Evolutionary conservation across 1,140 invertebrate species (phyloP).

Genomic region (Metopolophium dirhodum): DNA sequence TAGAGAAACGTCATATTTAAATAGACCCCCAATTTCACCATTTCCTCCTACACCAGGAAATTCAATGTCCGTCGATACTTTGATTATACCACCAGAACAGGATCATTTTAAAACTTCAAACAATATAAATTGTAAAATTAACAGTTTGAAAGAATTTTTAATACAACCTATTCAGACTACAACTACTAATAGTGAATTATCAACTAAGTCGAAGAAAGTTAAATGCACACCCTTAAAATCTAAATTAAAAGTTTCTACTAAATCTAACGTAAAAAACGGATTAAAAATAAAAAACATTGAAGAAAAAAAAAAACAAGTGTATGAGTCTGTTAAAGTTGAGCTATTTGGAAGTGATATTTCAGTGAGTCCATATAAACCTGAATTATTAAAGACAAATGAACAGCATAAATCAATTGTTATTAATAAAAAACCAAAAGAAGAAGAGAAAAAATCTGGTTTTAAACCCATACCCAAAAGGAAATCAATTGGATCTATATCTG

Average conservation of each 20-base stretch:
- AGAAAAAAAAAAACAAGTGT: conserved; percentile 42
- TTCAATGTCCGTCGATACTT: conserved; percentile 45
- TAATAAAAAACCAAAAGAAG: conserved; percentile 25
- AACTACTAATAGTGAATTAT: not conserved
- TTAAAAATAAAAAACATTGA: not conserved
- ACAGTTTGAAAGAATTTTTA: not conserved
- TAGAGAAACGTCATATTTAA: conserved; percentile 49
- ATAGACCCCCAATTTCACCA: conserved; percentile 47
- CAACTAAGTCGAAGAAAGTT: not conserved
- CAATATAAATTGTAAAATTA: not conserved
- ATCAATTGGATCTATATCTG: not conserved
- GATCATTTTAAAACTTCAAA: not conserved
- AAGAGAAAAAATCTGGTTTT: conserved; percentile 35
- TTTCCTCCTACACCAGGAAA: conserved; percentile 52
- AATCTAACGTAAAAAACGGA: not conserved
- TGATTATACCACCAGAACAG: not conserved
- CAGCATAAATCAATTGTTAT: not conserved
- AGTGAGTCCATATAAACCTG: conserved; percentile 3
- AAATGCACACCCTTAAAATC: not conserved
- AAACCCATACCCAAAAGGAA: conserved; percentile 27
- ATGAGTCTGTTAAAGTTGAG: conserved; percentile 40
- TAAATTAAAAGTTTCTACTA: not conserved
- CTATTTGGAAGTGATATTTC: conserved; percentile 50
- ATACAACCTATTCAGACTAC: not conserved
- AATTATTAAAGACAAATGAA: not conserved